Conservation (phyloP, 2,113 vertebrate species). For the Orcinus orca region DNA sequence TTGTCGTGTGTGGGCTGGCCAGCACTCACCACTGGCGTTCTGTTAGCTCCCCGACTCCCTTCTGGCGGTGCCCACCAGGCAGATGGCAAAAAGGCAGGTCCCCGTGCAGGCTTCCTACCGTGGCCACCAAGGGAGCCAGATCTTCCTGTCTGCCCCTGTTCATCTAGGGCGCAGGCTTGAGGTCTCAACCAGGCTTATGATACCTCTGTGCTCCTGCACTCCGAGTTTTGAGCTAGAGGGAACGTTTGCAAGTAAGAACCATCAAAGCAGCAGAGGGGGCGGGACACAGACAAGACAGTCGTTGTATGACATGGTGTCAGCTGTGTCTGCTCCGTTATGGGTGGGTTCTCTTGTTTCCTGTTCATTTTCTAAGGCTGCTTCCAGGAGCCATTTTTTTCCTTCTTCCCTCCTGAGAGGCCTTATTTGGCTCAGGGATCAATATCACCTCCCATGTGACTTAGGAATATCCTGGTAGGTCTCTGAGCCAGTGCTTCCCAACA, state of each 20-base stretch:
- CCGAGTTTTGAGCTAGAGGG: neutral
- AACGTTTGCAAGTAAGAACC: neutral
- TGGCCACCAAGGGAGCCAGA: neutral
- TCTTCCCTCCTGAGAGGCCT: neutral
- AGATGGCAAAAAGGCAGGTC: neutral
- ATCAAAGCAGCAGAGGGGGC: neutral
- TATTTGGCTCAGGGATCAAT: neutral
- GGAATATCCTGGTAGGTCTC: neutral
- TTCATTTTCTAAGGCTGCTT: neutral
- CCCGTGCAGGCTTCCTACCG: rapidly evolving
- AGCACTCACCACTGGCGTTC: rapidly evolving
- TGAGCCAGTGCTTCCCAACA: neutral
- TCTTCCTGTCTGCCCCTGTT: neutral
- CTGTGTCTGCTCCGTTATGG: neutral
- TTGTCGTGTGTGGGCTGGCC: neutral
- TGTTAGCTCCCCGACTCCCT: neutral
- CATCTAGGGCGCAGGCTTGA: neutral
- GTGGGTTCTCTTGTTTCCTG: neutral
- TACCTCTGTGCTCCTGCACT: neutral
- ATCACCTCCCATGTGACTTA: no score
- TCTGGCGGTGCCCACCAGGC: neutral
- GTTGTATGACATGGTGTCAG: no score
- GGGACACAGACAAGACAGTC: neutral
- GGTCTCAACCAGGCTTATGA: neutral
- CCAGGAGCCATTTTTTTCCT: neutral